Conservation (phyloP, 2,113 vertebrate species). For the Leucoraja erinaceus region DNA sequence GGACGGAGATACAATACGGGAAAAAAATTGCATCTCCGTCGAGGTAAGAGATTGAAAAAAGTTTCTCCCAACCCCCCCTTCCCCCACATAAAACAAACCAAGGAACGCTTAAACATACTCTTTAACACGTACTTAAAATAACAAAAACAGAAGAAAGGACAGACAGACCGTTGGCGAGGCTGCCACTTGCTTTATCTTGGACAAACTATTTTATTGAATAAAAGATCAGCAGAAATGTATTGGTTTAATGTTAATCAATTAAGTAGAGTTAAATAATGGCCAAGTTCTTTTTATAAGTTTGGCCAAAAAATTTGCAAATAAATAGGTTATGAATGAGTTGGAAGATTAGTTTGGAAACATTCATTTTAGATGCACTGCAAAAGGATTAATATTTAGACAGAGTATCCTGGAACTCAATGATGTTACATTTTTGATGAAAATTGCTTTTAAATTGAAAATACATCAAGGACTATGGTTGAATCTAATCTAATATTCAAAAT, state of each 20-base stretch:
- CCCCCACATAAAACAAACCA: no score
- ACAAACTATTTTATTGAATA: not conserved
- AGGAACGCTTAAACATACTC: no score
- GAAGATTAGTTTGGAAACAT: not conserved
- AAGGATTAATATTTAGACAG: constrained; percentile 8
- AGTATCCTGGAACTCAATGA: not conserved
- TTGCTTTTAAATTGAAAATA: not conserved
- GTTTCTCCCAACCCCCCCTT: no score
- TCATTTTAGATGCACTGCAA: not conserved
- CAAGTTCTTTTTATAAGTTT: not conserved
- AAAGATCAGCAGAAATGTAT: not conserved
- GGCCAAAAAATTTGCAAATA: constrained; percentile 1
- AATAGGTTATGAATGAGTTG: not conserved
- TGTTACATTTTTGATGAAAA: constrained; percentile 1
- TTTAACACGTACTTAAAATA: no score
- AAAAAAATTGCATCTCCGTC: no score
- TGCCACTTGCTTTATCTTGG: not conserved
- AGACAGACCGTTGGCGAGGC: no score
- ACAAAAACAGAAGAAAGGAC: no score
- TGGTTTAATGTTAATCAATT: not conserved
- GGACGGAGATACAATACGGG: no score
- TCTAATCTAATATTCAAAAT: constrained; percentile 9
- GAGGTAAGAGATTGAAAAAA: no score
- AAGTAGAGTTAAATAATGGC: not conserved
- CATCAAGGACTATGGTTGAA: not conserved